Conservation (phyloP, 2,888 invertebrate species). For the Chouioia cunea region DNA sequence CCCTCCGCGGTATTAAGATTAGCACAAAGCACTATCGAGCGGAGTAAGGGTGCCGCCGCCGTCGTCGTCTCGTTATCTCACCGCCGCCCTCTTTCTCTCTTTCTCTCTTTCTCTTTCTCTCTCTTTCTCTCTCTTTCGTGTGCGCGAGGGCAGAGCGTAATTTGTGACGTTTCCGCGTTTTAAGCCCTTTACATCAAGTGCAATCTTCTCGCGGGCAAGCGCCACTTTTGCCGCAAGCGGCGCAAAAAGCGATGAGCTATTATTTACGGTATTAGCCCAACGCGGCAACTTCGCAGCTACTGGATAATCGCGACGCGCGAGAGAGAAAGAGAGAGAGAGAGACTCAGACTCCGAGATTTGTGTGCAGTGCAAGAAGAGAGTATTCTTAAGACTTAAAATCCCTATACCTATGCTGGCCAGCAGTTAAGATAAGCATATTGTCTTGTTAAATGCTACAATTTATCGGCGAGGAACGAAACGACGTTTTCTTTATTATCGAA, state of each 20-base stretch:
- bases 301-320: constrained; percentile 37
- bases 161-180: constrained; percentile 50
- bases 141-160: constrained; percentile 40
- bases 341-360: constrained; percentile 25
- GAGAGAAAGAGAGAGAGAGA: too few species aligned
- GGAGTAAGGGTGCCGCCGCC: constrained; percentile 11
- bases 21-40: constrained; percentile 59
- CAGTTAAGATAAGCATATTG: constrained; percentile 45
- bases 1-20: constrained; percentile 59
- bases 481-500: too few species aligned
- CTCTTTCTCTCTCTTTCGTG: constrained; percentile 28
- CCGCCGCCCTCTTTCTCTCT: constrained; percentile 15
- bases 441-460: constrained; percentile 14
- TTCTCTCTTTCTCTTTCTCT: constrained; percentile 19
- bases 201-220: constrained; percentile 34
- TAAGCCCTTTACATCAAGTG: constrained; percentile 43
- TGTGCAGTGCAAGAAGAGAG: constrained; percentile 11
- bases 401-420: neutral
- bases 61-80: constrained; percentile 34
- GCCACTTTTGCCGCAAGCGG: constrained; percentile 14
- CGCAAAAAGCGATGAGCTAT: constrained; percentile 38
- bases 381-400: constrained; percentile 19
- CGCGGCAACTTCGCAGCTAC: neutral
- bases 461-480: constrained; percentile 1
- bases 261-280: constrained; percentile 44